These are phyloP conservation scores for Oxyruncus cristatus DNA, from an alignment of 2,113 vertebrate species.

Conservation along the genomic window DNA sequence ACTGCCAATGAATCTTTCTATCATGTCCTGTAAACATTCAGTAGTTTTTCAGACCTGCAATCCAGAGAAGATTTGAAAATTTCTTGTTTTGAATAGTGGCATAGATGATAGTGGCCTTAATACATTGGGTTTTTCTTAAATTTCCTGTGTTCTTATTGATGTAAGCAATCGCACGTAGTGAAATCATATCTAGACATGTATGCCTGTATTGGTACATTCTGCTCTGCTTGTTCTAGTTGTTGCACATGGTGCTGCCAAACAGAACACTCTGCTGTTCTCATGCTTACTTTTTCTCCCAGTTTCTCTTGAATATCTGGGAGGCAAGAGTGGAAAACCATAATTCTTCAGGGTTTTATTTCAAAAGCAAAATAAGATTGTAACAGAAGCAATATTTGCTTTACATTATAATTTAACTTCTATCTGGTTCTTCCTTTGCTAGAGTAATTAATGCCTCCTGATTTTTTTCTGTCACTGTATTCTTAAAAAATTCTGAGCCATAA, in stretches of 20 bases:
- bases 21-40: not conserved
- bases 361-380: not conserved
- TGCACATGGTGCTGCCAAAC: not conserved
- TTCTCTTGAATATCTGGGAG: not conserved
- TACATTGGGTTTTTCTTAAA: not conserved
- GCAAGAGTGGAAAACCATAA: not conserved
- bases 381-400: not conserved
- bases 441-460: not conserved
- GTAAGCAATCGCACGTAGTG: not conserved
- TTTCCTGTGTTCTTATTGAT: not conserved
- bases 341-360: not conserved
- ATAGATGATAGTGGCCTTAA: not conserved
- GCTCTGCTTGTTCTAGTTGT: not conserved
- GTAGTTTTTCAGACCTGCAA: not conserved
- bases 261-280: accelerated
- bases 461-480: not conserved
- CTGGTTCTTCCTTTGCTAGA: not conserved
- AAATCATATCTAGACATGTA: not conserved
- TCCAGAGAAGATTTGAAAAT: not conserved
- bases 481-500: not conserved
- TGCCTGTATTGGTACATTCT: not conserved
- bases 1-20: not conserved
- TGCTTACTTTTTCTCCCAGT: not conserved
- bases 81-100: not conserved
- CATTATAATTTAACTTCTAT: not conserved